A percentile compares a stretch with the other conserved stretches of the same genome.
These are phyloP conservation scores for Drosophila rellima DNA, from an alignment of 2,888 invertebrate species.

Conservation along the genomic window DNA sequence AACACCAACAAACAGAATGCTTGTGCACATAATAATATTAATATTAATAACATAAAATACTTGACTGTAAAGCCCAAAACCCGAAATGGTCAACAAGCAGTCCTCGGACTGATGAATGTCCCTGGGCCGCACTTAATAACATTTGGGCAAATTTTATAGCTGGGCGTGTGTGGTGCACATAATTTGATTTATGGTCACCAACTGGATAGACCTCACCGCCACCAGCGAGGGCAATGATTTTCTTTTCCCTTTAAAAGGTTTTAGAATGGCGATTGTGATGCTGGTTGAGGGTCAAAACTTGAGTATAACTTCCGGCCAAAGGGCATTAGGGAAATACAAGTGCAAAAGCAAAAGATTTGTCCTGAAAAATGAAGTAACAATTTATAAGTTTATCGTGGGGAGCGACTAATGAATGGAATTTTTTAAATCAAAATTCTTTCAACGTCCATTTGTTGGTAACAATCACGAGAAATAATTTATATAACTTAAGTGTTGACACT, in stretches of 20 bases:
- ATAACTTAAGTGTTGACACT: background rate
- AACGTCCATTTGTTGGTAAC: conserved; percentile 1
- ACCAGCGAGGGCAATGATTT: conserved; percentile 32
- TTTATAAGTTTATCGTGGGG: conserved; percentile 25
- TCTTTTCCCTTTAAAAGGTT: conserved; percentile 51
- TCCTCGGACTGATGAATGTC: conserved; percentile 55
- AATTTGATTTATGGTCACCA: conserved; percentile 73
- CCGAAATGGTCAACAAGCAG: conserved; percentile 44
- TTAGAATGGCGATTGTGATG: conserved; percentile 8
- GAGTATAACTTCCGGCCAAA: conserved; percentile 13
- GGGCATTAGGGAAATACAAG: conserved; percentile 21
- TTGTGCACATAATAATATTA: conserved; percentile 72
- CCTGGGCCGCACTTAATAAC: conserved; percentile 73
- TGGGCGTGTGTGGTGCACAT: conserved; percentile 53
- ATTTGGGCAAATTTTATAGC: conserved; percentile 62
- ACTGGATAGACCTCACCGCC: conserved; percentile 4
- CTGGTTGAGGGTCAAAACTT: conserved; percentile 1
- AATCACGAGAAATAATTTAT: background rate
- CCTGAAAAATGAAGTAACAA: conserved; percentile 28
- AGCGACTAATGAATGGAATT: conserved; percentile 21
- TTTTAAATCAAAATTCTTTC: conserved; percentile 9
- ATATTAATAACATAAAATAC: conserved; percentile 77
- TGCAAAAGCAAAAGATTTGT: conserved; percentile 17
- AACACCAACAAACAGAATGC: conserved; percentile 32
- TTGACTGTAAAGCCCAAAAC: conserved; percentile 46